These are phyloP conservation scores for Cheilosia scutellata DNA, from an alignment of 2,888 invertebrate genomes.

Conservation along the genomic window DNA sequence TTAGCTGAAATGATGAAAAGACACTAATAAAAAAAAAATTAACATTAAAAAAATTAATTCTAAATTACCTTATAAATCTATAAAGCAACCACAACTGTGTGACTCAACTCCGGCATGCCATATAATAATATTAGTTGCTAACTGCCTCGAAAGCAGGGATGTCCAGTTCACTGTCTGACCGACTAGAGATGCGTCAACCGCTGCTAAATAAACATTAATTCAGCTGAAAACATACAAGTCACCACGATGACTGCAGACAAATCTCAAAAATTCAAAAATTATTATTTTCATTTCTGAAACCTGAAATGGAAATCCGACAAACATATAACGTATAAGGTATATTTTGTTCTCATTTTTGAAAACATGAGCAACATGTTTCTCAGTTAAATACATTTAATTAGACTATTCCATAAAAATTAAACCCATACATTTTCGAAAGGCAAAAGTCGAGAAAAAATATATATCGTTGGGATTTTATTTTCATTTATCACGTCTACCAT, in stretches of 20 bases:
- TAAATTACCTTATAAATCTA: not conserved
- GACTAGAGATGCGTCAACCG: conserved; percentile 22
- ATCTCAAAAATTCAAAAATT: not conserved
- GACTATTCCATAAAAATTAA: not conserved
- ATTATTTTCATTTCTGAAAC: not conserved
- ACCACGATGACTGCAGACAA: not conserved
- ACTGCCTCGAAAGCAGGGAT: conserved; percentile 15
- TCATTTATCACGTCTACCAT: conserved; percentile 14
- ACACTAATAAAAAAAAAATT: no score
- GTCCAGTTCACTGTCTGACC: not conserved
- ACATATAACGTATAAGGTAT: no score
- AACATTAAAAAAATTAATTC: no score
- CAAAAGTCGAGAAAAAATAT: not conserved
- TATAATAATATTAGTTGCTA: not conserved
- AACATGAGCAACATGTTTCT: not conserved
- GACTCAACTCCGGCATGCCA: not conserved
- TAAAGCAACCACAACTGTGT: not conserved
- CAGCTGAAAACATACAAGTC: not conserved
- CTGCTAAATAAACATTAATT: conserved; percentile 27
- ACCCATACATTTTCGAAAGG: not conserved
- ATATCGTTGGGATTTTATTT: not conserved
- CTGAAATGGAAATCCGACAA: conserved; percentile 1
- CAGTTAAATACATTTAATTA: not conserved
- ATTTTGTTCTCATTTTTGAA: conserved; percentile 4
- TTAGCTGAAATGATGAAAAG: no score